Conservation (phyloP, 1,140 invertebrate genomes). For the Leptestheria dahalacensis region DNA sequence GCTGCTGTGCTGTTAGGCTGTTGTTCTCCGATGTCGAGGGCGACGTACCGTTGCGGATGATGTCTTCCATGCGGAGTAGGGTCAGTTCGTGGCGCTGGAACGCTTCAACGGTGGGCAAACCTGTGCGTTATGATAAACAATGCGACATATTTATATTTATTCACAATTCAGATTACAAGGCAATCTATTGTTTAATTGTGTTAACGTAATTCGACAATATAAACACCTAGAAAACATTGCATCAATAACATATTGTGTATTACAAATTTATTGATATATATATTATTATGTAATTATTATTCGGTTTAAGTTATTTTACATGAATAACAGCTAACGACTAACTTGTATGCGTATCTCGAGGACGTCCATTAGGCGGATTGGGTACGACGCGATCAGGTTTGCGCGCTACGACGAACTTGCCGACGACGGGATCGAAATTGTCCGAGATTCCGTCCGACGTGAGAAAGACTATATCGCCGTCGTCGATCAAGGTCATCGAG, state of each 20-base stretch:
- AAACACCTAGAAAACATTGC: background rate
- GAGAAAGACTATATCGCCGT: slow-evolving; percentile 73
- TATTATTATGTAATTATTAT: too few species aligned
- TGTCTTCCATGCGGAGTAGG: slow-evolving; percentile 60
- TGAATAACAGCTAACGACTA: too few species aligned
- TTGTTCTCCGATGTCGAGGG: slow-evolving; percentile 38
- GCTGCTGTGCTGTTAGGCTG: slow-evolving; percentile 37
- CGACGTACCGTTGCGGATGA: slow-evolving; percentile 50
- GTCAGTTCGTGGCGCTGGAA: slow-evolving; percentile 64
- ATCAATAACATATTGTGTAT: background rate
- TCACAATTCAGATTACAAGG: too few species aligned
- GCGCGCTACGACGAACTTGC: slow-evolving; percentile 64
- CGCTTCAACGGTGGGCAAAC: slow-evolving; percentile 60
- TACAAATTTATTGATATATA: too few species aligned
- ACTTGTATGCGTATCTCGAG: background rate
- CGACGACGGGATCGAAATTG: slow-evolving; percentile 87
- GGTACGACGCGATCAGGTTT: slow-evolving; percentile 15
- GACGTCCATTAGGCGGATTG: slow-evolving; percentile 6
- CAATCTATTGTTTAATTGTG: too few species aligned
- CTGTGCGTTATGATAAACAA: slow-evolving; percentile 23
- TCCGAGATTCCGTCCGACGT: slow-evolving; percentile 86
- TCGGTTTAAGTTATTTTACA: too few species aligned
- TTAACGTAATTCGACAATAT: too few species aligned
- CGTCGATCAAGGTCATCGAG: slow-evolving; percentile 67
- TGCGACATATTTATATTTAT: slow-evolving; percentile 11